phyloP scores from a whole-genome alignment of 2,888 invertebrate species.

The Idaea dimidiata region DNA sequence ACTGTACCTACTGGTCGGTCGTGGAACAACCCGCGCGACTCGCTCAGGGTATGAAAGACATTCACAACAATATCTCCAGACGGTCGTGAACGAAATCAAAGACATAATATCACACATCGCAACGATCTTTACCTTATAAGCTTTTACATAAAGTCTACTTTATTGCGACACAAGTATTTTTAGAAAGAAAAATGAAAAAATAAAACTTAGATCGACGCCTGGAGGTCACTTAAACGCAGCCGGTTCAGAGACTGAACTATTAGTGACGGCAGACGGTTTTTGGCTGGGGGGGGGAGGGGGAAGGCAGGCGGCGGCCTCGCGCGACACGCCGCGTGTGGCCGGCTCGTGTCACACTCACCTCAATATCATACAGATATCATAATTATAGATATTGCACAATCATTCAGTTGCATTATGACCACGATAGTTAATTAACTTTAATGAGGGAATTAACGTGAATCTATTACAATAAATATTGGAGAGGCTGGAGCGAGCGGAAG shows the following conservation, averaged over 20 bases:
- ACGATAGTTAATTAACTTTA: not conserved
- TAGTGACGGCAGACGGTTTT: conserved; percentile 35
- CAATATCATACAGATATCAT: not conserved
- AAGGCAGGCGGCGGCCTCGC: conserved; percentile 1
- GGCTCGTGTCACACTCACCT: no score
- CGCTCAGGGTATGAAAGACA: not conserved
- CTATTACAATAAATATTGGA: no score
- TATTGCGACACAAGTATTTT: conserved; percentile 11
- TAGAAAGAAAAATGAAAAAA: conserved; percentile 31
- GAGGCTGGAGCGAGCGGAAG: conserved; percentile 7
- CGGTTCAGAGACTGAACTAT: conserved; percentile 42
- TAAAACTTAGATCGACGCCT: conserved; percentile 35
- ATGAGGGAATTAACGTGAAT: not conserved
- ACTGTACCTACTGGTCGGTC: no score
- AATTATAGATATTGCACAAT: no score
- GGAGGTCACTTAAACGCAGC: conserved; percentile 46
- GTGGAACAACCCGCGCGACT: no score
- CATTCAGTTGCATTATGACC: not conserved
- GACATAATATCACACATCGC: not conserved
- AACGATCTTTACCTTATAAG: conserved; percentile 13
- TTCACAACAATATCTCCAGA: conserved; percentile 22
- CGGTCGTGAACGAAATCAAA: conserved; percentile 22
- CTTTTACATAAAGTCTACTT: conserved; percentile 6
- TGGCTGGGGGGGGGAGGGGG: not conserved
- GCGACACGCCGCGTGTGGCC: not conserved